Percentiles rank a stretch among this genome's conserved stretches.
Evolutionary conservation across 2,113 vertebrate genomes (phyloP).

Genomic region (Origma solitaria): DNA sequence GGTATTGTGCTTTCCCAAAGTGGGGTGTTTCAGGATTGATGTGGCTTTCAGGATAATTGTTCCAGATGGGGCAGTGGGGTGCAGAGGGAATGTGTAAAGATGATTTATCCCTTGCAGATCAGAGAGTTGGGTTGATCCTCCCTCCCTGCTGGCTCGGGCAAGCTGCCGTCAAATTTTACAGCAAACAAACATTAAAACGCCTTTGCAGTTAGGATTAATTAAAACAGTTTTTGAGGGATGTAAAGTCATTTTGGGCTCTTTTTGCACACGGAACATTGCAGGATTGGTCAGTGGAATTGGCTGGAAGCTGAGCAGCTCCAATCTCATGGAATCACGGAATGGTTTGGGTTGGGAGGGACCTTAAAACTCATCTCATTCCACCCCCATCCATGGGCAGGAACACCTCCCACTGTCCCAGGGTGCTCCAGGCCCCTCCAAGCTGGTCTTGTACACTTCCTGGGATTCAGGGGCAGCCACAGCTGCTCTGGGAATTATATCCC

Average conservation of each 20-base stretch:
- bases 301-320: neutral
- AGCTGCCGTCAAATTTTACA: neutral
- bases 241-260: neutral
- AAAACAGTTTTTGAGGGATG: neutral
- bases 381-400: neutral
- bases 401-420: accelerated
- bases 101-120: constrained; percentile 40
- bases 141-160: neutral
- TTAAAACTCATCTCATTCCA: neutral
- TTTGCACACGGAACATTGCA: neutral
- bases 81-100: neutral
- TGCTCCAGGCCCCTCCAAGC: neutral
- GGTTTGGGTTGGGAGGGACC: neutral
- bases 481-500: neutral
- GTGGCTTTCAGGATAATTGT: neutral
- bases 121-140: neutral
- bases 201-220: neutral
- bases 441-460: neutral
- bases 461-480: neutral
- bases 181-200: neutral
- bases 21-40: neutral
- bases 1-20: neutral
- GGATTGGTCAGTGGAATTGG: neutral
- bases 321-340: neutral
- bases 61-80: constrained; percentile 23